Conservation (phyloP, 2,888 invertebrate species). For the Adela reaumurella region DNA sequence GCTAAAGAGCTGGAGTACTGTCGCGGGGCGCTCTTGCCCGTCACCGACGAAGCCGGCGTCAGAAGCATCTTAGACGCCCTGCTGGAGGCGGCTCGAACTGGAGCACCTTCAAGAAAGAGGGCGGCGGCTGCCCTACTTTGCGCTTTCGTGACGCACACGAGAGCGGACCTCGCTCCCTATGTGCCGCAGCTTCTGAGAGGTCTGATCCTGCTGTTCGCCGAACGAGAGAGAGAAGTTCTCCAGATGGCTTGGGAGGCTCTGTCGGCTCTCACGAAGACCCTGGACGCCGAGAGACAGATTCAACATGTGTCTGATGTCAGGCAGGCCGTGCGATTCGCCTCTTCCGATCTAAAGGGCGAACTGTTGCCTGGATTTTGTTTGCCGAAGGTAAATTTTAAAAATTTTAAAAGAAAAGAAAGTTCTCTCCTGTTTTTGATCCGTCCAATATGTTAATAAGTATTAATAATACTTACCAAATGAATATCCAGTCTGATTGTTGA, state of each 20-base stretch:
- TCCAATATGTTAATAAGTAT: too few relatives aligned
- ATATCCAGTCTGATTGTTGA: too few relatives aligned
- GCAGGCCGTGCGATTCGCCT: constrained; percentile 88
- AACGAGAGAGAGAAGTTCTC: constrained; percentile 74
- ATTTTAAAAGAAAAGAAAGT: too few relatives aligned
- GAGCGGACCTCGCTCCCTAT: constrained; percentile 83
- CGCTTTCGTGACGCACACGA: constrained; percentile 85
- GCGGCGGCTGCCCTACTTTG: constrained; percentile 85
- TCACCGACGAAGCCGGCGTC: constrained; percentile 83
- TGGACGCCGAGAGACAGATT: constrained; percentile 81
- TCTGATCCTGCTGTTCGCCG: constrained; percentile 80
- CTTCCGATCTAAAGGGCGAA: constrained; percentile 78
- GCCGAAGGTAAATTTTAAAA: constrained; percentile 83
- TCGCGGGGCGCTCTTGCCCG: constrained; percentile 87
- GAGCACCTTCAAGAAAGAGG: constrained; percentile 58
- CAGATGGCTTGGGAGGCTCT: constrained; percentile 91
- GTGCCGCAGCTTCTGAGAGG: constrained; percentile 86
- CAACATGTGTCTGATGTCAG: constrained; percentile 85
- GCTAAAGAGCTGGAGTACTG: constrained; percentile 84
- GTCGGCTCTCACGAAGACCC: constrained; percentile 80
- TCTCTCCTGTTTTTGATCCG: too few relatives aligned
- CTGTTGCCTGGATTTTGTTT: constrained; percentile 90
- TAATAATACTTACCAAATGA: too few relatives aligned
- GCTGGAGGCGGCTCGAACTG: constrained; percentile 64
- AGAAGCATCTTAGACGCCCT: constrained; percentile 84